Conservation (phyloP, 1,140 invertebrate species). For the Bombus haemorrhoidalis region DNA sequence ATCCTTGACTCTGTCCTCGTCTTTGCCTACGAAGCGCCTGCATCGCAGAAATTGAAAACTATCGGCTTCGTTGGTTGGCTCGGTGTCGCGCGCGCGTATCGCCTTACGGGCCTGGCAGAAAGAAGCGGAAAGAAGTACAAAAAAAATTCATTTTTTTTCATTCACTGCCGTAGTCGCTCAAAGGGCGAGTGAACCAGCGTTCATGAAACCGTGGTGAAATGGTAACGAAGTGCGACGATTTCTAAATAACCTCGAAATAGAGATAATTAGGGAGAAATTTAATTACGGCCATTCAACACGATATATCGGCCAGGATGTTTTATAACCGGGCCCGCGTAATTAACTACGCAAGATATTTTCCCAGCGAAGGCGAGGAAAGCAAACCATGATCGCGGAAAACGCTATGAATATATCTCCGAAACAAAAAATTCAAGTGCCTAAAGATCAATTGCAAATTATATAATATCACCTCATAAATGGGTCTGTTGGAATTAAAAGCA, state of each 20-base stretch:
- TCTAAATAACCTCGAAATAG: slow-evolving; percentile 32
- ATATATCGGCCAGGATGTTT: neutral
- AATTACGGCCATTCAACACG: neutral
- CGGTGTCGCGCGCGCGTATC: slow-evolving; percentile 41
- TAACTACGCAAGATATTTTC: neutral
- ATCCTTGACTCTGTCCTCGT: slow-evolving; percentile 71
- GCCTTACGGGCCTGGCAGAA: slow-evolving; percentile 54
- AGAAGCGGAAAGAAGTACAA: neutral
- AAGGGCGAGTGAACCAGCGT: neutral
- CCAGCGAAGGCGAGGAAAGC: too few species aligned
- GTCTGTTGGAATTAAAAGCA: neutral
- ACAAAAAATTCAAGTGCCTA: neutral
- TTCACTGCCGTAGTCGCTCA: neutral
- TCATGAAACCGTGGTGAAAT: neutral
- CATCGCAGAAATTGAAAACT: slow-evolving; percentile 75
- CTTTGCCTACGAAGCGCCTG: slow-evolving; percentile 62
- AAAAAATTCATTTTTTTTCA: neutral
- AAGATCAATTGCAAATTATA: neutral
- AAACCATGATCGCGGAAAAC: neutral
- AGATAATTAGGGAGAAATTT: slow-evolving; percentile 25
- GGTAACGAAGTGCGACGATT: neutral
- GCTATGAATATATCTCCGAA: neutral
- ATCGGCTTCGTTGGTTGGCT: slow-evolving; percentile 48
- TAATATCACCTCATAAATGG: neutral
- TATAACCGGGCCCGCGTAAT: neutral